Percentiles rank a stretch among this genome's conserved stretches.
phyloP scores from a whole-genome alignment of 2,113 vertebrate genomes.

The Paedocypris sp. region DNA sequence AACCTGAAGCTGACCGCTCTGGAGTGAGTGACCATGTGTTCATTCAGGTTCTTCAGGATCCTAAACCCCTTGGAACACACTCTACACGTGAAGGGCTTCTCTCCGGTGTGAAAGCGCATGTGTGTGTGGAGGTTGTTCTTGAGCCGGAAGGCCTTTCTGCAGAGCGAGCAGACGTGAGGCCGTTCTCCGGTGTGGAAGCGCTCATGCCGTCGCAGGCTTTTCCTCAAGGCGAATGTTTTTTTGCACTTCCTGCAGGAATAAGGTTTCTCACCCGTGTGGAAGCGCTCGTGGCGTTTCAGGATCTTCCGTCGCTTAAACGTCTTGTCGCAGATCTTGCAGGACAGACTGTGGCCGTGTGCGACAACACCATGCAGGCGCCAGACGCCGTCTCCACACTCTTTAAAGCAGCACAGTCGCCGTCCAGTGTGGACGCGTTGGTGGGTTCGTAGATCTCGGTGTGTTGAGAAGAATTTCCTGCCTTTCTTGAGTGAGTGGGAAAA shows the following conservation, averaged over 20 bases:
- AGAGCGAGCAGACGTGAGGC: conserved; percentile 51
- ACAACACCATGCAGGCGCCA: conserved; percentile 50
- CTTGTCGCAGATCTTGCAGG: conserved; percentile 50
- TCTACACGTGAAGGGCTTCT: conserved; percentile 53
- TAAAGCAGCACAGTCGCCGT: conserved; percentile 59
- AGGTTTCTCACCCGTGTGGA: conserved; percentile 55
- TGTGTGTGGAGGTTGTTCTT: conserved; percentile 57
- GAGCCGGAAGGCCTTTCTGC: conserved; percentile 56
- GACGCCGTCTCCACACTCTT: conserved; percentile 36
- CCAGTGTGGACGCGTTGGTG: conserved; percentile 59
- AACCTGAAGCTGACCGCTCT: background rate
- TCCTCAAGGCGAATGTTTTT: conserved; percentile 53
- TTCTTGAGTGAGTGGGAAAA: background rate
- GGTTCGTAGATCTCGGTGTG: conserved; percentile 52
- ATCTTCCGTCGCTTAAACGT: conserved; percentile 53
- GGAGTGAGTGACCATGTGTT: conserved; percentile 42
- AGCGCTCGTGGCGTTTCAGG: conserved; percentile 56
- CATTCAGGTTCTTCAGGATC: conserved; percentile 52
- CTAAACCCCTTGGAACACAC: conserved; percentile 52
- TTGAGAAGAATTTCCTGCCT: background rate
- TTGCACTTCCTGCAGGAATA: conserved; percentile 48
- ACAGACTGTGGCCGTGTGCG: conserved; percentile 29
- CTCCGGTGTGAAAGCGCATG: conserved; percentile 55
- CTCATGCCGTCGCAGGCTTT: conserved; percentile 53
- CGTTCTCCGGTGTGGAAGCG: conserved; percentile 58